Evolutionary conservation across 2,113 vertebrate genomes (phyloP).

Genomic region (Phalacrocorax pelagicus): DNA sequence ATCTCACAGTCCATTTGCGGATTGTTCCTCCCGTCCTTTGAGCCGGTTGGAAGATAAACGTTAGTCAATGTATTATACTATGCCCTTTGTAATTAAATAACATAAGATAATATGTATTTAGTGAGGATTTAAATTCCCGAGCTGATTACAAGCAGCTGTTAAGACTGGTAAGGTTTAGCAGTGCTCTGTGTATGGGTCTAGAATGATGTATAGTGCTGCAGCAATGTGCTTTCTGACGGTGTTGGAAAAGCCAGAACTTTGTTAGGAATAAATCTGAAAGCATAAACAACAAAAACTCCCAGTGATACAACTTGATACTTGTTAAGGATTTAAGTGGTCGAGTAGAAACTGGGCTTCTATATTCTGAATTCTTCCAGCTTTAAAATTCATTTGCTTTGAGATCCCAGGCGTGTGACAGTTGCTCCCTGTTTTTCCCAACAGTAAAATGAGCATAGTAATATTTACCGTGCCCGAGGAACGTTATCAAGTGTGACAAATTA

Average conservation of each 20-base stretch:
- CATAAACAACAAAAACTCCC: background rate
- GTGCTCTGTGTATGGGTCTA: background rate
- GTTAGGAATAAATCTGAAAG: background rate
- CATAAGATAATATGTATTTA: slow-evolving; percentile 50
- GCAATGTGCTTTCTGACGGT: background rate
- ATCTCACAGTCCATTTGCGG: background rate
- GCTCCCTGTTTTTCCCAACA: background rate
- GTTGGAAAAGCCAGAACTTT: background rate
- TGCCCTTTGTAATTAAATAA: slow-evolving; percentile 73
- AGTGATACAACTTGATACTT: background rate
- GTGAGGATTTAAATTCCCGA: slow-evolving; percentile 58
- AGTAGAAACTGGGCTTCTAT: background rate
- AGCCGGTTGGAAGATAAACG: slow-evolving; percentile 58
- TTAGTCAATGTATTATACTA: slow-evolving; percentile 42
- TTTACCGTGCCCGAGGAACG: background rate
- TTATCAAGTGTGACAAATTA: background rate
- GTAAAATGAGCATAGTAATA: fast-evolving
- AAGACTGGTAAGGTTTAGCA: background rate
- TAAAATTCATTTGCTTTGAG: background rate
- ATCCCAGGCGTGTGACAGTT: fast-evolving
- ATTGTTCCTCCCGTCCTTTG: slow-evolving; percentile 21
- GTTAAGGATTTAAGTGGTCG: background rate
- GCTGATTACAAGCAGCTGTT: slow-evolving; percentile 48
- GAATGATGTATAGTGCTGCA: background rate
- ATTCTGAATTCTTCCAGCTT: background rate